phyloP scores from a whole-genome alignment of 2,113 vertebrate species.

The Syrmaticus mikado region DNA sequence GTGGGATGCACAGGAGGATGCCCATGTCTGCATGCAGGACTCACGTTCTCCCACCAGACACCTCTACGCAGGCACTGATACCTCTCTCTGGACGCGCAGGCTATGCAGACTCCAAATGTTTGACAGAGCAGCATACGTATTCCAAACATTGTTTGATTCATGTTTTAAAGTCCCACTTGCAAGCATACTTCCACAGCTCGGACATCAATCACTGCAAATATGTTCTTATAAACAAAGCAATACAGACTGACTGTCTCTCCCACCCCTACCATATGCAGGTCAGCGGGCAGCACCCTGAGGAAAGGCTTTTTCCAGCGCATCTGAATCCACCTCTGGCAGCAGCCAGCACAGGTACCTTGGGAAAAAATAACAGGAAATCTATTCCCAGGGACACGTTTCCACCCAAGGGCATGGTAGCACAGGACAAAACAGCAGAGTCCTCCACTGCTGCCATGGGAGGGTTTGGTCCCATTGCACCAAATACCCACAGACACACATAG shows the following conservation, averaged over 20 bases:
- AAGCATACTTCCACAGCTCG: constrained; percentile 75
- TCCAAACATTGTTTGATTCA: constrained; percentile 85
- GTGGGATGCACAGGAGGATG: neutral
- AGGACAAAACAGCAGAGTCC: neutral
- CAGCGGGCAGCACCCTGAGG: constrained; percentile 26
- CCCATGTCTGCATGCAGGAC: neutral
- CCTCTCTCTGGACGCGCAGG: constrained; percentile 55
- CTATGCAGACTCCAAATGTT: constrained; percentile 81
- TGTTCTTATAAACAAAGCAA: constrained; percentile 81
- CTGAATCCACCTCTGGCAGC: neutral
- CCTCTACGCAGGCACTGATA: constrained; percentile 47
- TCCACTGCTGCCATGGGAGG: rapidly evolving
- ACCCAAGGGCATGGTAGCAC: neutral
- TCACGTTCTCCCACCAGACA: constrained; percentile 25
- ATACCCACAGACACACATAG: neutral
- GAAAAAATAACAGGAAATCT: neutral
- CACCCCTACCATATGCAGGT: constrained; percentile 51
- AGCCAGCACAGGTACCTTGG: constrained; percentile 2
- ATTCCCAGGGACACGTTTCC: rapidly evolving
- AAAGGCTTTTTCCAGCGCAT: neutral
- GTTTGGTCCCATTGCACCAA: rapidly evolving
- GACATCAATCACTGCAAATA: constrained; percentile 81
- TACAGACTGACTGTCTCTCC: constrained; percentile 76
- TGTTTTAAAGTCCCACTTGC: constrained; percentile 78
- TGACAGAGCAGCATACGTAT: constrained; percentile 76